Percentiles rank a stretch among this genome's conserved stretches.
Evolutionary conservation across 2,113 vertebrate genomes (phyloP).

Genomic region (Xiphophorus couchianus): DNA sequence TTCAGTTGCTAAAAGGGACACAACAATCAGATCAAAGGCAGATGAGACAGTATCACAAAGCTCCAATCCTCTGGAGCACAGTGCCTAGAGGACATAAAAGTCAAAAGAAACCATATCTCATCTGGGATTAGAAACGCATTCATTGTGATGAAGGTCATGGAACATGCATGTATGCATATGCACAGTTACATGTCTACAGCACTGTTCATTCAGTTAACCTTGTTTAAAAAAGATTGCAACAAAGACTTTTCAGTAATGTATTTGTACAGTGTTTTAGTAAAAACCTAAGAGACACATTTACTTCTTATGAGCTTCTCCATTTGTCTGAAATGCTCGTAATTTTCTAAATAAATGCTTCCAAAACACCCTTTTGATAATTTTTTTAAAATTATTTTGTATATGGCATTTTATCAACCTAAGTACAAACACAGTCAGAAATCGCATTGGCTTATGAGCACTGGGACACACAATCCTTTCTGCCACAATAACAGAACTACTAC

Average conservation of each 20-base stretch:
- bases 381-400: neutral
- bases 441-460: slow-evolving; percentile 8
- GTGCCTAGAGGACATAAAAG: slow-evolving; percentile 45
- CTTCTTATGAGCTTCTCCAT: neutral
- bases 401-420: neutral
- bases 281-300: neutral
- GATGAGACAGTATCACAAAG: slow-evolving; percentile 51
- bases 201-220: neutral
- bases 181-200: neutral
- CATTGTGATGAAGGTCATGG: slow-evolving; percentile 52
- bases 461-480: slow-evolving; percentile 24
- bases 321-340: neutral
- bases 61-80: slow-evolving; percentile 47
- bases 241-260: neutral
- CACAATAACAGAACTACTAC: slow-evolving; percentile 9
- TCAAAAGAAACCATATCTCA: slow-evolving; percentile 51
- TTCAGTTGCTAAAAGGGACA: slow-evolving; percentile 78
- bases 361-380: neutral
- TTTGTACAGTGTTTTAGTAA: slow-evolving; percentile 7
- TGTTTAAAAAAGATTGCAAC: neutral
- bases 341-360: neutral
- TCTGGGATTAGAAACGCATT: slow-evolving; percentile 56
- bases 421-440: slow-evolving; percentile 4
- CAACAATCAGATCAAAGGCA: slow-evolving; percentile 59
- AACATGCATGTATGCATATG: slow-evolving; percentile 14